Evolutionary conservation across 2,888 invertebrate genomes (phyloP), one percentile per base, ranked within the genome.

Genomic region (Chrysolina haemoptera): DNA sequence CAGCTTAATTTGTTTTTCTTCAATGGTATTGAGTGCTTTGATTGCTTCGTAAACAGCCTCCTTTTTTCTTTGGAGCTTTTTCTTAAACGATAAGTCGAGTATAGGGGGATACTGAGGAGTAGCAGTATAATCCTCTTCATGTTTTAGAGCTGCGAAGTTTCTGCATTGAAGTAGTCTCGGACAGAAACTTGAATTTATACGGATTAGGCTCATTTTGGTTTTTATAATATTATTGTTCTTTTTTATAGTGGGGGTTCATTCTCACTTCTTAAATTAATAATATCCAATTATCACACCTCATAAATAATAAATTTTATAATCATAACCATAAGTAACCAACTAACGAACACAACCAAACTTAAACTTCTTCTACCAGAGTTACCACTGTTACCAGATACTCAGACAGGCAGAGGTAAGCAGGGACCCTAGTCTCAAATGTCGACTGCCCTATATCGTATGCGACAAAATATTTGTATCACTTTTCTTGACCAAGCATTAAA

Each of bases 1-100:
- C 27, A 96, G 83, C 80, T 94, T 94, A 68, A 95, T 92, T 81
- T 95, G 90, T 84, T 97, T 97, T 85, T 96, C 95, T 88, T 97
- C 96, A 0, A 96, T 91, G 0, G 95, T 95, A 71, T 91, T 90
- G 12, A 94, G 82, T 0, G 89, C 86, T 84, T 90, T 90, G 14
- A 96, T 91, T 83, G 91, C 89, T 16, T 93, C 89, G 81, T 92
- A 88, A 76, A 90, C 84, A 0, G 89, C 86, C 68, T 82, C 78
- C 53, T 80, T 82, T 71, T 88, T 85, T 59, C 92, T 89, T 81
- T 88, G 85, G 73, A 88, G 88, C 73, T 84, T 89, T 9, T 90
- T 91, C 80, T 89, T 84, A 12, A 83, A 86, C 0, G 92, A 91
- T 9, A 89, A 76, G 82, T 95, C 94, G 74, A 90, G 75, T 81